These are phyloP conservation scores for Trissolcus basalis DNA, from an alignment of 1,140 invertebrate species.

Conservation along the genomic window DNA sequence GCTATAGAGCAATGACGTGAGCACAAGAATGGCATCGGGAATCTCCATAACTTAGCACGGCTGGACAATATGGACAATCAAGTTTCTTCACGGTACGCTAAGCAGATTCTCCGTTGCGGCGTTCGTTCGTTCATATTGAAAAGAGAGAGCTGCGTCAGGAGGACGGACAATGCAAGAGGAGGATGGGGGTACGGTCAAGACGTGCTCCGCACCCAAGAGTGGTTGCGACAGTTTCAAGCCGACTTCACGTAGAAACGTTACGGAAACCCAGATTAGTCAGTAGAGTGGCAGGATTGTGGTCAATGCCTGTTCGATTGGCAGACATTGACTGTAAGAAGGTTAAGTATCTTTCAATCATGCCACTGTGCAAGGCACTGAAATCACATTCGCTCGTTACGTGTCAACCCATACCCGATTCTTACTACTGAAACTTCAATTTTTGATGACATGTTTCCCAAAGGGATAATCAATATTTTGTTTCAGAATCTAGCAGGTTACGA, in stretches of 20 bases:
- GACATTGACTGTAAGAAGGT: constrained; percentile 58
- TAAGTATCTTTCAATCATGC: constrained; percentile 50
- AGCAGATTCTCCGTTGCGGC: constrained; percentile 43
- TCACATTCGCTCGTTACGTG: constrained; percentile 17
- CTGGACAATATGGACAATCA: constrained; percentile 74
- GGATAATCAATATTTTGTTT: neutral
- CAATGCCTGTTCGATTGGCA: constrained; percentile 59
- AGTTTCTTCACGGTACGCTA: constrained; percentile 70
- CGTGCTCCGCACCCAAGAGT: constrained; percentile 70
- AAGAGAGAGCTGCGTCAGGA: constrained; percentile 26
- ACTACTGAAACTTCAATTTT: neutral
- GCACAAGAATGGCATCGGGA: constrained; percentile 57
- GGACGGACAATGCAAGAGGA: constrained; percentile 51
- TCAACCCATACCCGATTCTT: constrained; percentile 8
- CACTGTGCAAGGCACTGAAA: constrained; percentile 34
- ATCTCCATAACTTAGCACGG: constrained; percentile 67
- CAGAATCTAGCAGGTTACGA: too few relatives aligned
- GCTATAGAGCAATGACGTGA: constrained; percentile 26
- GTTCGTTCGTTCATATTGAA: constrained; percentile 49
- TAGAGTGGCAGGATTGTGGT: constrained; percentile 57
- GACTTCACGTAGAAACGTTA: constrained; percentile 59
- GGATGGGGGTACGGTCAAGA: constrained; percentile 71
- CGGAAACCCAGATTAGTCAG: constrained; percentile 68
- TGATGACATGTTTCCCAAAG: neutral
- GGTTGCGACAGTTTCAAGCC: constrained; percentile 69